Base-by-base conservation (phyloP, 2,888 invertebrate species). In the Physocephala rufipes region DNA sequence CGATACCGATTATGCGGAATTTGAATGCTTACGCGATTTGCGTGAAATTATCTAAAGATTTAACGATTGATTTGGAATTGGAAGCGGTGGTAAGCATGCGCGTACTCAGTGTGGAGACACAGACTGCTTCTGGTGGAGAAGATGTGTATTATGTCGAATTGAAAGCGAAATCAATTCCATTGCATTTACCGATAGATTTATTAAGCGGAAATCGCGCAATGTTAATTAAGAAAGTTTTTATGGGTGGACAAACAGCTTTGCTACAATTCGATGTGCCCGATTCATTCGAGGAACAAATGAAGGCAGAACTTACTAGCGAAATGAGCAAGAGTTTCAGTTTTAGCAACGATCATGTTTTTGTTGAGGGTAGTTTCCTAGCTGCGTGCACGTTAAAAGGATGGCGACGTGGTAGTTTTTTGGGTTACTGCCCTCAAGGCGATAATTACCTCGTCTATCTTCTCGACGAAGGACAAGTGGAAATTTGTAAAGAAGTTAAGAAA, bases 1-100 rank as follows among this genome's bases (percentile, higher is more conserved):
- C 79, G 0, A 79, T 78, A 28, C 78, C 78, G 0, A 78, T 79
- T 24, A 80, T 80, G 80, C 72, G 73, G 1, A 80, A 79, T 70
- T 67, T 79, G 1, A 79, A 78, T 53, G 76, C 79, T 0, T 80
- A 77, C 21, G 77, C 79, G 12, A 77, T 79, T 64, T 74, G 76
- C 9, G 74, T 79, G 16, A 67, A 72, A 12, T 24, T 75, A 13
- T 69, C n/a, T 21, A 67, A 68, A 3, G 67, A 72, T 16, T 58
- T 64, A 47, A 64, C 28, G 3, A 7, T 26, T 12, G 67, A 73
- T 1, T 61, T 77, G 1, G 70, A 75, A n/a, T 19, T 80, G n/a
- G 79, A 78, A 26, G 70, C 74, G 3, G 36, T 76, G 4, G n/a
- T 80, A 0, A 74, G 66, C 1, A 73, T 79, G 19, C 76, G 73